Percentiles rank a stretch among this genome's conserved stretches.
phyloP scores from a whole-genome alignment of 53 echinoderm and acorn worm genomes.

The Temnopleurus reevesii region DNA sequence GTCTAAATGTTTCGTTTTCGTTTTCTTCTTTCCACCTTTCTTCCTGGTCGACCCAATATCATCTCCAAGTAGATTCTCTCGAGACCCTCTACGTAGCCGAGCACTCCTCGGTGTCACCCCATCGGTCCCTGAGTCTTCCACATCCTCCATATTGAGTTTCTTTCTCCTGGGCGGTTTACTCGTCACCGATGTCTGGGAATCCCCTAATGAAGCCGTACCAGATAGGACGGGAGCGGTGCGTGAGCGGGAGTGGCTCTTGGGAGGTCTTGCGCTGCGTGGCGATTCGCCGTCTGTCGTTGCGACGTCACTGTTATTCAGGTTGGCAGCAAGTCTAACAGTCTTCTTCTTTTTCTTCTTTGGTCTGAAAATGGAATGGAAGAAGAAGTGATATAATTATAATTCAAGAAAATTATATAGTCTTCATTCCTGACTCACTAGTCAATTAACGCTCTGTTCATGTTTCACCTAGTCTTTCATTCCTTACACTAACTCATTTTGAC shows the following conservation, averaged over 20 bases:
- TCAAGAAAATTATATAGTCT: too few species aligned
- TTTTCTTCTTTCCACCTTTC: conserved; percentile 77
- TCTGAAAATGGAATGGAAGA: conserved; percentile 26
- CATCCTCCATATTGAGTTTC: conserved; percentile 9
- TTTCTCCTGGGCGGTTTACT: conserved; percentile 44
- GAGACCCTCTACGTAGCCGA: conserved; percentile 37
- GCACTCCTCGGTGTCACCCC: conserved; percentile 54
- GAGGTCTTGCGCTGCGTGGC: conserved; percentile 38
- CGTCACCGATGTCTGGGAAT: neutral
- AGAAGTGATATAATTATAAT: neutral
- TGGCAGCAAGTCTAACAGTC: conserved; percentile 52
- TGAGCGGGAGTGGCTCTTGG: conserved; percentile 53
- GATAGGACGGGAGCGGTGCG: conserved; percentile 15
- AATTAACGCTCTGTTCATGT: too few species aligned
- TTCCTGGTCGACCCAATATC: conserved; percentile 54
- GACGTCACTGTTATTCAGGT: conserved; percentile 31
- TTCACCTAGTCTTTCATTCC: too few species aligned
- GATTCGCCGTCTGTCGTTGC: conserved; percentile 51
- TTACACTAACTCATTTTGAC: too few species aligned
- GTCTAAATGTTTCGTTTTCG: conserved; percentile 59
- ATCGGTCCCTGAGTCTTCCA: conserved; percentile 1
- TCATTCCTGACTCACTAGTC: too few species aligned
- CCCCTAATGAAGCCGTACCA: neutral
- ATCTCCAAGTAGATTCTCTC: conserved; percentile 55
- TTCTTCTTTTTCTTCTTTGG: conserved; percentile 68